phyloP scores from a whole-genome alignment of 2,113 vertebrate species.

The Hypanus sabinus region DNA sequence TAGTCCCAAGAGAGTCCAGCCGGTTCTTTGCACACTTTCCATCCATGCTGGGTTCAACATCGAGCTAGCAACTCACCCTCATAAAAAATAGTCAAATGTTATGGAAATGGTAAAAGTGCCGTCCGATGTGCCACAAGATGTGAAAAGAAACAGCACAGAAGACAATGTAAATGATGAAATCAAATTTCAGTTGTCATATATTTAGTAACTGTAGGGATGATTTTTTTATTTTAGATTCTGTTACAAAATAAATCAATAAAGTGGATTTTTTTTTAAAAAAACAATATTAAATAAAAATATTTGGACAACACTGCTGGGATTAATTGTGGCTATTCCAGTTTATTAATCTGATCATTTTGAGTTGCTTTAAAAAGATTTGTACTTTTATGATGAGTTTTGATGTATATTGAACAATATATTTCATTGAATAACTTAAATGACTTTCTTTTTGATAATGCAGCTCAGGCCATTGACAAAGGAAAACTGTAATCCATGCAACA shows the following conservation, averaged over 20 bases:
- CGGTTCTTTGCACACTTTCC: too few species aligned
- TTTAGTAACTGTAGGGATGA: too few species aligned
- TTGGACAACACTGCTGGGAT: neutral
- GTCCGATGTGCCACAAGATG: too few species aligned
- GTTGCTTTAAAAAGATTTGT: neutral
- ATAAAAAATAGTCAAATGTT: too few species aligned
- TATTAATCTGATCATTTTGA: neutral
- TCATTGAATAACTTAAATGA: neutral
- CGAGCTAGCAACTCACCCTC: too few species aligned
- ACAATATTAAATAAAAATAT: neutral
- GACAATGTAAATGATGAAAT: too few species aligned
- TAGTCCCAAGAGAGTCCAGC: too few species aligned
- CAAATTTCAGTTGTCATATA: too few species aligned
- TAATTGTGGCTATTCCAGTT: neutral
- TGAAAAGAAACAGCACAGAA: too few species aligned
- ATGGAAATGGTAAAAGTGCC: too few species aligned
- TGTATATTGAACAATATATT: neutral
- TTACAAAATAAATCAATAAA: neutral
- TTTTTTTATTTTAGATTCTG: neutral
- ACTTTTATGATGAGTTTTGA: neutral
- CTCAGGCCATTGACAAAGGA: slow-evolving; percentile 55
- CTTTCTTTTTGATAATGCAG: slow-evolving; percentile 43
- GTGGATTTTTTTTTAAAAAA: neutral
- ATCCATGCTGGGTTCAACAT: too few species aligned
- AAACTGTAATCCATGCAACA: slow-evolving; percentile 50